Evolutionary conservation across 2,113 vertebrate species (phyloP).

Genomic region (Marmota monax): DNA sequence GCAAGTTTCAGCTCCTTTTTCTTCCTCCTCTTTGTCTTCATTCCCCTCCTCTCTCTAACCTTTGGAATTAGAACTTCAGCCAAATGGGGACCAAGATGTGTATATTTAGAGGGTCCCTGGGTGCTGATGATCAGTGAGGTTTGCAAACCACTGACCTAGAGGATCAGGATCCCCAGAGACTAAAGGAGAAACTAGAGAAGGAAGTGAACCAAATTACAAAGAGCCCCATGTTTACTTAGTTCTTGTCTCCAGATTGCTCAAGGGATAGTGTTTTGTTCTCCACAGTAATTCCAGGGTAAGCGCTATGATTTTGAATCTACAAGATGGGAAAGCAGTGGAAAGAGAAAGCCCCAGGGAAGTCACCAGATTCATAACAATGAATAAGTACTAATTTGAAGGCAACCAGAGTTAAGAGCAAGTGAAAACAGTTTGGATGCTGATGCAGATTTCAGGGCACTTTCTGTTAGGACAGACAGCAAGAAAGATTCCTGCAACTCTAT

Average conservation of each 20-base stretch:
- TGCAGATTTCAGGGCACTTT: not conserved
- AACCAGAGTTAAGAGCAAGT: not conserved
- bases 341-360: not conserved
- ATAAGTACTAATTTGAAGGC: not conserved
- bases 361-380: not conserved
- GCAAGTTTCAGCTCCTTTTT: constrained; percentile 14
- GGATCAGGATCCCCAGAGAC: constrained; percentile 22
- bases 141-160: constrained; percentile 56
- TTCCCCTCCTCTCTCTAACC: constrained; percentile 21
- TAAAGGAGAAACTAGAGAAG: not conserved
- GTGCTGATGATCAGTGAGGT: constrained; percentile 28
- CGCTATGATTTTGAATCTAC: not conserved
- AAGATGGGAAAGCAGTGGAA: not conserved
- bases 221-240: not conserved
- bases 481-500: not conserved
- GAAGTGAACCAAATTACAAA: not conserved
- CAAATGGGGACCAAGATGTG: not conserved
- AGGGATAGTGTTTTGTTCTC: not conserved
- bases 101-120: constrained; percentile 45
- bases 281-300: not conserved
- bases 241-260: constrained; percentile 26
- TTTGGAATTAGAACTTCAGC: constrained; percentile 36
- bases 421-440: not conserved
- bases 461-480: not conserved
- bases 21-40: not conserved